These are phyloP conservation scores for Drosophila yooni DNA, from an alignment of 2,888 invertebrate species.

Conservation along the genomic window DNA sequence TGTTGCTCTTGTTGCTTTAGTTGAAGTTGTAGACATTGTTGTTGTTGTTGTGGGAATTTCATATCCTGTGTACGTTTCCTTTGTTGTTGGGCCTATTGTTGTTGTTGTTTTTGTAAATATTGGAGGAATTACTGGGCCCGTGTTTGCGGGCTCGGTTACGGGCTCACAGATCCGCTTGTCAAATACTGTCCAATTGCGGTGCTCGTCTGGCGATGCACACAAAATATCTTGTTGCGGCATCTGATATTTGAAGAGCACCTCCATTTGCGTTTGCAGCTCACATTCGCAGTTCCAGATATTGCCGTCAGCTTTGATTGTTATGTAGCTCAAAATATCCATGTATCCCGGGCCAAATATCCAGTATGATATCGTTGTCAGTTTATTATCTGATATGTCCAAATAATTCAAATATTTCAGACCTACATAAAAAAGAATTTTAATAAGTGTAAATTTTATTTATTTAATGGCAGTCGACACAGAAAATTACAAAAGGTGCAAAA, in stretches of 20 bases:
- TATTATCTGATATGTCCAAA: slow-evolving; percentile 77
- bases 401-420: slow-evolving; percentile 56
- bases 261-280: slow-evolving; percentile 56
- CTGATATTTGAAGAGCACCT: slow-evolving; percentile 45
- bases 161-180: slow-evolving; percentile 49
- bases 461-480: background rate
- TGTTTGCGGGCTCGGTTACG: background rate
- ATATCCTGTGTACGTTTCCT: background rate
- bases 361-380: slow-evolving; percentile 57
- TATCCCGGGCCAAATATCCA: slow-evolving; percentile 56
- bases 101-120: background rate
- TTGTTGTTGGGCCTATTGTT: background rate
- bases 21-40: background rate
- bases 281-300: slow-evolving; percentile 80
- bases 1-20: background rate
- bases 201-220: slow-evolving; percentile 59
- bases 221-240: slow-evolving; percentile 17
- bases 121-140: background rate
- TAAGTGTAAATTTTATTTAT: background rate
- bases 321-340: slow-evolving; percentile 26
- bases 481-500: background rate
- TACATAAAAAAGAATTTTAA: background rate
- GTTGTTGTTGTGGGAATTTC: background rate
- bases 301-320: slow-evolving; percentile 52
- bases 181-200: slow-evolving; percentile 43